phyloP scores from a whole-genome alignment of 2,888 invertebrate species.

The Augiades crinisus region DNA sequence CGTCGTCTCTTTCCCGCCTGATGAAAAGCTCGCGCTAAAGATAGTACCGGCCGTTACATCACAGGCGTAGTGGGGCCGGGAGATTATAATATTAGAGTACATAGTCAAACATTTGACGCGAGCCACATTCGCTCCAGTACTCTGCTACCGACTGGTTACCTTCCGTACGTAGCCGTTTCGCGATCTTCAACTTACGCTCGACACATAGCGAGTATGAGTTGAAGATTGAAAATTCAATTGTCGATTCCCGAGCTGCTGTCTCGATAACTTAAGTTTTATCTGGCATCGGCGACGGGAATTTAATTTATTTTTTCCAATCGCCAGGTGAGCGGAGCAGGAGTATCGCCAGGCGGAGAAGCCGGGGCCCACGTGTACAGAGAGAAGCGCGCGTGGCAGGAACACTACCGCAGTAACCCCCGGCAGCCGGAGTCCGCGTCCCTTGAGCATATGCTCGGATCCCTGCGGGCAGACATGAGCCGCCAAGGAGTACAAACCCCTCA shows the following conservation, averaged over 20 bases:
- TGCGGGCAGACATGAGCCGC: slow-evolving; percentile 98
- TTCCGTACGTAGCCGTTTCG: slow-evolving; percentile 56
- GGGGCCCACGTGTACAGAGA: slow-evolving; percentile 84
- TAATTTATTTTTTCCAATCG: slow-evolving; percentile 21
- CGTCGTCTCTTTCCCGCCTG: slow-evolving; percentile 59
- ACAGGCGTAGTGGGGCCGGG: slow-evolving; percentile 72
- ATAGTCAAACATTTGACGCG: slow-evolving; percentile 77
- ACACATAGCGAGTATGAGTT: slow-evolving; percentile 17
- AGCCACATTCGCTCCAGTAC: slow-evolving; percentile 71
- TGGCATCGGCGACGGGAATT: no score
- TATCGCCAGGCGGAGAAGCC: slow-evolving; percentile 56
- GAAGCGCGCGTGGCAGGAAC: slow-evolving; percentile 79
- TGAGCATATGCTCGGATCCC: slow-evolving; percentile 95
- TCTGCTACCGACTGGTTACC: slow-evolving; percentile 59
- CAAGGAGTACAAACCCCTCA: slow-evolving; percentile 99
- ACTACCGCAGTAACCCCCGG: slow-evolving; percentile 77
- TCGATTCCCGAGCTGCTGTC: slow-evolving; percentile 25
- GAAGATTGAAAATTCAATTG: slow-evolving; percentile 17
- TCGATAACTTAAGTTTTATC: slow-evolving; percentile 15
- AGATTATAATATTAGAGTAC: slow-evolving; percentile 80
- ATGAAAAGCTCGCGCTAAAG: slow-evolving; percentile 58
- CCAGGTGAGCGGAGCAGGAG: slow-evolving; percentile 65
- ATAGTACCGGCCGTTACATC: slow-evolving; percentile 76
- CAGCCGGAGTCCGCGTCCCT: slow-evolving; percentile 80
- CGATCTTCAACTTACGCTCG: slow-evolving; percentile 42